Evolutionary conservation across 2,888 invertebrate species (phyloP).

Genomic region (Metalampra italica): DNA sequence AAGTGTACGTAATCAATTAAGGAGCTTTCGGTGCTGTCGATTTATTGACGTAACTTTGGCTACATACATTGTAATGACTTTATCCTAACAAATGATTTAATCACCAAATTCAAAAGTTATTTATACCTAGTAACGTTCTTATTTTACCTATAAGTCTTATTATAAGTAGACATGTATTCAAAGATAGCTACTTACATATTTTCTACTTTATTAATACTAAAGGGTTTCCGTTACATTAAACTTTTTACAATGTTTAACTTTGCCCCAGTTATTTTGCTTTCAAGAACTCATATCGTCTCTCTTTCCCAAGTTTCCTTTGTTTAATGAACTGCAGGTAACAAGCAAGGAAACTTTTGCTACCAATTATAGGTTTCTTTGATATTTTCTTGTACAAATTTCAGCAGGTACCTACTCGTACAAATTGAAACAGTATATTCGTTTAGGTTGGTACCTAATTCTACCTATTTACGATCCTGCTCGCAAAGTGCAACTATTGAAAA

Average conservation of each 20-base stretch:
- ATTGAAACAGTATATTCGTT: not conserved
- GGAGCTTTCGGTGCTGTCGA: no score
- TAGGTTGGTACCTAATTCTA: no score
- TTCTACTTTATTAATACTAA: conserved; percentile 9
- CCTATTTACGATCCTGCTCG: no score
- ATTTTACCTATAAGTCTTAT: not conserved
- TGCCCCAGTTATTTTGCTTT: conserved; percentile 32
- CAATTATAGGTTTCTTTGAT: conserved; percentile 17
- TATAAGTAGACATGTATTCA: not conserved
- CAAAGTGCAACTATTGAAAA: no score
- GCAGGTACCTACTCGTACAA: no score
- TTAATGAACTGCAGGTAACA: conserved; percentile 44
- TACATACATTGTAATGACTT: no score
- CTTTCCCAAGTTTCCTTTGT: conserved; percentile 32
- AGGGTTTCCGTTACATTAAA: conserved; percentile 22
- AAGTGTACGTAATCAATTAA: no score
- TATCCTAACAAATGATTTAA: no score
- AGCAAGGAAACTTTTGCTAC: conserved; percentile 27
- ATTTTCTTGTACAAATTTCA: not conserved
- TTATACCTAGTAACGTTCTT: not conserved
- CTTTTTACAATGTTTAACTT: conserved; percentile 22
- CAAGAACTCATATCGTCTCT: conserved; percentile 27
- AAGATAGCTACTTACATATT: not conserved
- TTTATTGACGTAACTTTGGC: no score
- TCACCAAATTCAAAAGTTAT: no score